Percentiles rank a stretch among this genome's conserved stretches.
phyloP scores from a whole-genome alignment of 1,140 invertebrate genomes.

The Babylonia areolata region DNA sequence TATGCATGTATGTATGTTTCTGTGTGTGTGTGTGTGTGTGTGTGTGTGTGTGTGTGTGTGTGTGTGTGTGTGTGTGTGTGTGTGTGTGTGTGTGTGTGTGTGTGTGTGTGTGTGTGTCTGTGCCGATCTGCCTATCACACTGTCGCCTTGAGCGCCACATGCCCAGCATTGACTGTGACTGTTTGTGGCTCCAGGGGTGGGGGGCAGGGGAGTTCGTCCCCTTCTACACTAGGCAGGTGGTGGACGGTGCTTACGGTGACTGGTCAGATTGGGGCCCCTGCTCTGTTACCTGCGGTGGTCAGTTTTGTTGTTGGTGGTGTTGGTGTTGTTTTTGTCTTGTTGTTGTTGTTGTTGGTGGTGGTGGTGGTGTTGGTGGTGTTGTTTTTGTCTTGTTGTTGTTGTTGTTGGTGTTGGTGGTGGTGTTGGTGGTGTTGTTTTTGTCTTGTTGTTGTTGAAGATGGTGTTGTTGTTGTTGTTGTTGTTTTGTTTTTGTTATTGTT shows the following conservation, averaged over 20 bases:
- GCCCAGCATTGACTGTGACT: no score
- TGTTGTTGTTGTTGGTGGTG: no score
- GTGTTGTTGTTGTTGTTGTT: no score
- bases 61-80: background rate
- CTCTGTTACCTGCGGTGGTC: constrained; percentile 28
- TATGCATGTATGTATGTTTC: no score
- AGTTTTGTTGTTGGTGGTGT: background rate
- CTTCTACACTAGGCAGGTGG: background rate
- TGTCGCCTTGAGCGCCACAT: background rate
- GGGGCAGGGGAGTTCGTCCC: constrained; percentile 25
- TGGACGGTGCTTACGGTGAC: constrained; percentile 21
- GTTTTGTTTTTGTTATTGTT: no score
- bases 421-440: no score
- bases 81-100: constrained; percentile 14
- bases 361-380: no score
- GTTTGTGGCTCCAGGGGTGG: background rate
- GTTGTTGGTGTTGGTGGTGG: no score
- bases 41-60: background rate
- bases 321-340: background rate
- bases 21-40: no score
- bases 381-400: no score
- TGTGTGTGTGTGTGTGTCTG: constrained; percentile 14
- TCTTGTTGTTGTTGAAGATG: no score
- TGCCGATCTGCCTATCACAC: no score
- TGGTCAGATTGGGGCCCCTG: constrained; percentile 32